Evolutionary conservation across 2,888 invertebrate species (phyloP), one percentile per base, ranked within the genome.

Genomic region (Drosophila sordidula): DNA sequence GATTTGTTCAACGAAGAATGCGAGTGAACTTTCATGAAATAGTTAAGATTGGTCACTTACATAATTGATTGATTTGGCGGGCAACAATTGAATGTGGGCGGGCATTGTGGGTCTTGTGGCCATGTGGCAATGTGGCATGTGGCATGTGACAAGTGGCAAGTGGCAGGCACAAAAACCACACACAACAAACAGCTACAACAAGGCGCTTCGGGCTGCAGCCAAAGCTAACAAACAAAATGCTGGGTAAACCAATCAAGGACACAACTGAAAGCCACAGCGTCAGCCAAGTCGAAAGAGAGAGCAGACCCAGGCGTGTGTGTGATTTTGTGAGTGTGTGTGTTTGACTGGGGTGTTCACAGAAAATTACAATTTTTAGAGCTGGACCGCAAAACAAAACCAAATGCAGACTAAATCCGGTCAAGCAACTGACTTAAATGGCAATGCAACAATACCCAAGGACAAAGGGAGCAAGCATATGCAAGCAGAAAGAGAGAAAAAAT

Each of bases 241-340:
- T 79, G 75, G 87, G 72, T 71, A 87, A 83, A 87, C 87, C 84
- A 83, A 87, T 87, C 87, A 87, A 84, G 84, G 87, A 69, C 77
- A 81, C 82, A 83, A 84, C 81, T 81, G 70, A 84, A 87, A 84
- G 84, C 84, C 84, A 79, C 83, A 82, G 58, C 68, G 80, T 75
- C 65, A 76, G 42, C 77, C 81, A 87, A 73, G 76, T 80, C 83
- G 70, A 64, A 78, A 66, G 65, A 51, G 58, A 16, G 49, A 52
- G 58, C 44, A 47, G 56, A 55, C n/a, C 18, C 16, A 42, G 36
- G 22, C 22, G 45, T 8, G 11, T 41, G 39, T 52, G 25, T 26
- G 8, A 45, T 25, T 61, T 34, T 25, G 47, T 59, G 16, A 11
- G 29, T 41, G 49, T 46, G 49, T 47, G 47, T 62, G 51, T 51